Conservation (phyloP, 2,797 vertebrate species). For the Mastacembelus armatus region DNA sequence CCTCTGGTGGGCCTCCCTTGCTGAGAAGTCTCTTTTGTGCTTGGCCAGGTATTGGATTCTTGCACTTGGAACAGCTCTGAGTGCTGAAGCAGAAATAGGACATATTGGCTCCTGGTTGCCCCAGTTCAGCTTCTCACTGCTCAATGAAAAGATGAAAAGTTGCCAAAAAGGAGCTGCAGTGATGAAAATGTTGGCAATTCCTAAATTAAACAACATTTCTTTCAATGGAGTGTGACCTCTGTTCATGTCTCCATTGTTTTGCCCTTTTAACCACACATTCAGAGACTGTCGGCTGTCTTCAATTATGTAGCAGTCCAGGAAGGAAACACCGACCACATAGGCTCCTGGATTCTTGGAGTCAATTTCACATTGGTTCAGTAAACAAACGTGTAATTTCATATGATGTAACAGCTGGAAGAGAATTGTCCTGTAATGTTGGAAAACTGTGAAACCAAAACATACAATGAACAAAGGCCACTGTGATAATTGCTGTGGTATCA, state of each 20-base stretch:
- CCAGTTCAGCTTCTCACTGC: constrained; percentile 77
- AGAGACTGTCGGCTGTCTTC: constrained; percentile 44
- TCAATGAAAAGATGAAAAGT: constrained; percentile 13
- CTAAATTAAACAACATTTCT: no score
- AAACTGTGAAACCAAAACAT: neutral
- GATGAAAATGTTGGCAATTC: neutral
- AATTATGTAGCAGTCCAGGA: constrained; percentile 8
- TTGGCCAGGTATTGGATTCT: constrained; percentile 79
- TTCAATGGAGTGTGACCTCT: constrained; percentile 5
- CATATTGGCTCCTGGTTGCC: constrained; percentile 82
- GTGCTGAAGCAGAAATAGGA: constrained; percentile 51
- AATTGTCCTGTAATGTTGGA: neutral
- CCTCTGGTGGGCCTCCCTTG: constrained; percentile 71
- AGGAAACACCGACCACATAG: constrained; percentile 49
- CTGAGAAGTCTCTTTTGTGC: constrained; percentile 80
- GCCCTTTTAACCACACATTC: neutral
- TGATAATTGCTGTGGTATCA: no score
- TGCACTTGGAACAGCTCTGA: constrained; percentile 65
- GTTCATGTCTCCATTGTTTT: constrained; percentile 21
- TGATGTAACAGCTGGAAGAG: constrained; percentile 35
- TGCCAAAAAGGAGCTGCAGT: neutral
- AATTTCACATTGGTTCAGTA: constrained; percentile 36
- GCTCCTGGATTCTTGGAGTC: constrained; percentile 39
- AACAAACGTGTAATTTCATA: constrained; percentile 8
- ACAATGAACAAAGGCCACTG: neutral